Base-by-base conservation (phyloP, 2,113 vertebrate species). In the Phyllostomus hastatus region DNA sequence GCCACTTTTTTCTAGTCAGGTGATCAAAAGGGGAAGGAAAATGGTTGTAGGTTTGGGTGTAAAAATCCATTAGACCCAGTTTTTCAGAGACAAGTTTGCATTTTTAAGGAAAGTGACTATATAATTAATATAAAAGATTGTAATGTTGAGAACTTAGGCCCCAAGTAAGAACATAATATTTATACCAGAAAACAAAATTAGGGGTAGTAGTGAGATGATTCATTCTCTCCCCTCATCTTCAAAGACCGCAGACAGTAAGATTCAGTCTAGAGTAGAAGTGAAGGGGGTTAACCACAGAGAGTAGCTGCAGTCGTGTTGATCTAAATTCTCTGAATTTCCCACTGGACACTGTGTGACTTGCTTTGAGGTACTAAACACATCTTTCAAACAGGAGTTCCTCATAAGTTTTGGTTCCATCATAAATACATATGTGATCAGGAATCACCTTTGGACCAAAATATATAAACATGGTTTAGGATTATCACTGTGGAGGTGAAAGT, bases 251-350 rank as follows among this genome's bases (percentile, higher is more conserved):
- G 12, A 70, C 9, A 54, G 46, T 31, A 79, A 11, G 9, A 46
- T 64, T 73, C 1, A 48, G 17, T 82, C 24, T 52, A 64, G 22
- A 92, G 4, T 28, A 82, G 7, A 90, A 59, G 4, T 19, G 43
- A 35, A 84, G 14, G 11, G 19, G 5, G 80, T 57, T 61, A 73
- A 80, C 2, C 1, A 10, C 2, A 35, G 8, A 46, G 0, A 7
- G 16, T 2, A 5, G 1, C 35, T 54, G 28, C 17, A 33, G 17
- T 8, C 22, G 3, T 38, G 16, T 17, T 43, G 9, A 16, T 2
- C 7, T 70, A 43, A n/a, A 75, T 57, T 78, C 24, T 61, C 26
- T 84, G 11, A 81, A 22, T 20, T 90, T 92, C 4, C 26, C 16
- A 28, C 9, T 86, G 12, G 31, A 33, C 22, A 64, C 1, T 10